Evolutionary conservation across 1,140 invertebrate genomes (phyloP), one percentile per base, ranked within the genome.

Genomic region (Bombyx mandarina): DNA sequence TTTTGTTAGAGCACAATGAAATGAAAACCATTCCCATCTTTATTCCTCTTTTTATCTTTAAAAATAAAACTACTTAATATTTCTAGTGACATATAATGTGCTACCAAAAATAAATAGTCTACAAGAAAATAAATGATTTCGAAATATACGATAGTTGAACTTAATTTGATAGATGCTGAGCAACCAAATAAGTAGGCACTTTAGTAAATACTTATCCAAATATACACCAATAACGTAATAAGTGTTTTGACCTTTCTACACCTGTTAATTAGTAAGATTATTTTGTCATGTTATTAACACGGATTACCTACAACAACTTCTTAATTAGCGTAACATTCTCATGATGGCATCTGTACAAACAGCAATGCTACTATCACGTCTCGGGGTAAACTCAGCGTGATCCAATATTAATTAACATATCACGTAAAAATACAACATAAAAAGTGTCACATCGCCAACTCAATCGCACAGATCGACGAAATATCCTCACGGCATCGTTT

Each of bases 381-480:
- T 49, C 22, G 48, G 12, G 9, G n/a, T 12, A 26, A 43, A 47
- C 48, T 43, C 60, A 62, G 42, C 63, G 60, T 65, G 62, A 67
- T 62, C 42, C 35, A 43, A 8, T 8, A n/a, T 8, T 35, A 66
- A 69, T 69, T 66, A 64, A 60, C 52, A 55, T 44, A 66, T 69
- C 67, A 69, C 61, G 67, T 60, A 45, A 58, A 58, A 7, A 61
- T 55, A 60, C 56, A 53, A 60, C 63, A 60, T 64, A 66, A 64
- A 35, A 65, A 60, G 57, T 59, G 52, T 45, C 60, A 54, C 56
- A 48, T 58, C 45, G 50, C 45, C 44, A 47, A 43, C n/a, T 22
- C 18, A 54, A 53, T 26, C 8, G 42, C 22, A 51, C 7, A 51
- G 8, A 51, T 51, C 7, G 42, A 26, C 10, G 6, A 26, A 26